phyloP scores from a whole-genome alignment of 2,888 invertebrate genomes.

The Carabus problematicus region DNA sequence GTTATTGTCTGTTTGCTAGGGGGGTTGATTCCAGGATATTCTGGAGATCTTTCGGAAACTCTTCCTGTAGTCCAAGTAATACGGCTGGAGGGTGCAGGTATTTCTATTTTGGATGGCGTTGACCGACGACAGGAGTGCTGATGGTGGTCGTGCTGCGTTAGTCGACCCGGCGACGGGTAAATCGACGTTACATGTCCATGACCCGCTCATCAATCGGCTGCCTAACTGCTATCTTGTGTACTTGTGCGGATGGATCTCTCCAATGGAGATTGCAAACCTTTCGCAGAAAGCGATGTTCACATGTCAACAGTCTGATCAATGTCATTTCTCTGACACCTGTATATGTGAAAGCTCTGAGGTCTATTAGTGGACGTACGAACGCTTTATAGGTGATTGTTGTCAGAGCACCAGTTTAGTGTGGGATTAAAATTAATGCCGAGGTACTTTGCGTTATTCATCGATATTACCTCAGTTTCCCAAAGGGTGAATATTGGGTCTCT shows the following conservation, averaged over 20 bases:
- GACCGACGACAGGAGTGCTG: too few species aligned
- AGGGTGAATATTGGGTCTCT: neutral
- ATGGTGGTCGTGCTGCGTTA: too few species aligned
- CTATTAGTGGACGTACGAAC: slow-evolving; percentile 16
- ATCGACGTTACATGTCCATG: slow-evolving; percentile 12
- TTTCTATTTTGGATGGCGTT: slow-evolving; percentile 44
- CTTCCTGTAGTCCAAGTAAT: too few species aligned
- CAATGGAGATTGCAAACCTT: neutral
- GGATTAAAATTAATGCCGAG: neutral
- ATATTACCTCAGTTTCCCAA: neutral
- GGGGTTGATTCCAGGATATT: neutral
- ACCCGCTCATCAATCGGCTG: slow-evolving; percentile 2
- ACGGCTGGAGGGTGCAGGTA: slow-evolving; percentile 41
- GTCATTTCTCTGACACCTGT: neutral
- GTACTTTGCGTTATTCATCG: neutral
- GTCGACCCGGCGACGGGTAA: neutral
- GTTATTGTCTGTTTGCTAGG: too few species aligned
- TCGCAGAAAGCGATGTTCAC: slow-evolving; percentile 10
- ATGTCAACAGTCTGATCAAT: neutral
- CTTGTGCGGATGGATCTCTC: neutral
- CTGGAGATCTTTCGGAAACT: neutral
- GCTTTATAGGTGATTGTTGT: slow-evolving; percentile 8
- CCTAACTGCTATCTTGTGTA: slow-evolving; percentile 7
- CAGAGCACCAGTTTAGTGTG: neutral
- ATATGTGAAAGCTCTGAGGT: slow-evolving; percentile 10